Evolutionary conservation across 2,113 vertebrate species (phyloP).

Genomic region (Cottus gobio): DNA sequence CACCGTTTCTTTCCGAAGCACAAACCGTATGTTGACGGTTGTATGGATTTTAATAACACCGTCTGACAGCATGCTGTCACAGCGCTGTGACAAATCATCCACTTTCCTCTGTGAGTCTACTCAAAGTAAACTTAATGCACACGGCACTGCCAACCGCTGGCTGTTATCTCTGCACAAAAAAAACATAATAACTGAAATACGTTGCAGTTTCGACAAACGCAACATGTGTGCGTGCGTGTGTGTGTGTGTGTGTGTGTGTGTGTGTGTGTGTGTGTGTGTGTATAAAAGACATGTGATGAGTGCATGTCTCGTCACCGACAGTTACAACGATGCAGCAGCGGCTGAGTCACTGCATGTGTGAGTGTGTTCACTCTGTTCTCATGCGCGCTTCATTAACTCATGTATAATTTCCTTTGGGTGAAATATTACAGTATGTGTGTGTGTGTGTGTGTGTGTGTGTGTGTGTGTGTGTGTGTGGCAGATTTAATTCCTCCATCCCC

Average conservation of each 20-base stretch:
- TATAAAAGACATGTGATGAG: neutral
- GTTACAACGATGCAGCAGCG: slow-evolving; percentile 10
- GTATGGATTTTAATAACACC: slow-evolving; percentile 24
- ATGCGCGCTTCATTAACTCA: slow-evolving; percentile 33
- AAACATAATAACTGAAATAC: too few relatives aligned
- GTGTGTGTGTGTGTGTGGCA: neutral
- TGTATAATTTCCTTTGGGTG: slow-evolving; percentile 15
- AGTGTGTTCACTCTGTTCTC: slow-evolving; percentile 23
- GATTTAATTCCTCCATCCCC: too few relatives aligned
- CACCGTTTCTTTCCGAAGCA: slow-evolving; percentile 4
- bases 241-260: slow-evolving; percentile 1
- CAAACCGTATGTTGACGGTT: slow-evolving; percentile 7
- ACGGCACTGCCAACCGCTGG: neutral
- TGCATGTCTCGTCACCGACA: slow-evolving; percentile 22
- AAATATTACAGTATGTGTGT: neutral
- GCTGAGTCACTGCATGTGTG: slow-evolving; percentile 43
- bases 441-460: neutral
- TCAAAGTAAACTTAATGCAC: slow-evolving; percentile 9
- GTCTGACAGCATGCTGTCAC: slow-evolving; percentile 24
- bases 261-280: neutral
- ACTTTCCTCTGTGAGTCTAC: slow-evolving; percentile 8
- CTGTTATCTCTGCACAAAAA: neutral
- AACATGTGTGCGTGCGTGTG: neutral
- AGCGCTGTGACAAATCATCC: slow-evolving; percentile 1
- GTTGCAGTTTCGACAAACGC: too few relatives aligned